Base-by-base conservation (phyloP, 2,797 vertebrate species). In the Melanotaenia trifasciata region DNA sequence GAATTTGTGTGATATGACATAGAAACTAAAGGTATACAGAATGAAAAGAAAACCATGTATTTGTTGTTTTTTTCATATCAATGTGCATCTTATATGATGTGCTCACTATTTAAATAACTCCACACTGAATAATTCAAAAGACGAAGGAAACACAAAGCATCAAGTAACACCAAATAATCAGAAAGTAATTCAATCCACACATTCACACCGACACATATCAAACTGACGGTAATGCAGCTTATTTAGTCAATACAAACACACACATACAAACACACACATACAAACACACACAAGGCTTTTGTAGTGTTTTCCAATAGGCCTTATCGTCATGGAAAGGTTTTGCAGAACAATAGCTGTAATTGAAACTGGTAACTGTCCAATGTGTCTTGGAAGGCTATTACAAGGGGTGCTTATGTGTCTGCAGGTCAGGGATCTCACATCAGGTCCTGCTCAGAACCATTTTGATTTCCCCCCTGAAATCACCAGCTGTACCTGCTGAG, bases 381-480 rank as follows among this genome's bases (percentile, higher is more conserved):
- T 30, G 61, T 76, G 67, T 82, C 68, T 78, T 64, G 67, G 24
- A 78, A 63, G 67, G 70, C 76, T 83, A 57, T 81, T 78, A 68
- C 74, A 78, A 20, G 0, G 38, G 36, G 53, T 54, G 51, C 10
- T 22, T 47, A 16, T 36, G 11, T 58, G 64, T 54, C 12, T 65
- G 58, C 1, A 28, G 58, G 82, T 89, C 82, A 78, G 63, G 84
- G 77, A 56, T 81, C 70, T 85, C 82, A 76, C 78, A 82, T 87
- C 84, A 86, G 76, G 66, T 83, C 83, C 77, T 85, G 77, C 76
- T 85, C 73, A 75, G 83, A 75, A 79, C 51, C 35, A 11, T 73
- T 89, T 89, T 89, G 81, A 88, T 89, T 90, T 89, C 83, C 87
- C 86, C 6, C 20, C 62, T 88, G 89, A 88, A 82, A 83, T 87